phyloP scores from a whole-genome alignment of 2,797 vertebrate genomes.

The Rhinella marina region DNA sequence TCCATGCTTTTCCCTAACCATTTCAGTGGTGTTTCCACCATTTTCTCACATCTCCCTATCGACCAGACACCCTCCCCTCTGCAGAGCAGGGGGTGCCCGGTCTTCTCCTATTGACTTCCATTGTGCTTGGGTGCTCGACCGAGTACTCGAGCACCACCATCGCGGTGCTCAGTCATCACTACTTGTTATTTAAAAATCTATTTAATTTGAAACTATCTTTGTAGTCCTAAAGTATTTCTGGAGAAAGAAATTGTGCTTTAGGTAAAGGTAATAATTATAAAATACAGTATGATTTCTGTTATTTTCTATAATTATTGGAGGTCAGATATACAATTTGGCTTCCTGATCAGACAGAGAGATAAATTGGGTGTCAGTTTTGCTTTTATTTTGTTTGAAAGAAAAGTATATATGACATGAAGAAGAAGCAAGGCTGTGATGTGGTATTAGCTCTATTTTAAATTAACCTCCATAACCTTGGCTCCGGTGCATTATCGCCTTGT shows the following conservation, averaged over 20 bases:
- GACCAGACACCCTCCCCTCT: too few species aligned
- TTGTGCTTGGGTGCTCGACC: too few species aligned
- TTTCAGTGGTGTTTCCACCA: too few species aligned
- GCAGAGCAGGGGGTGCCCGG: too few species aligned
- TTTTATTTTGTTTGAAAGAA: neutral
- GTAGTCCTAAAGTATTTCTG: neutral
- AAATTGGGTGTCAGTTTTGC: constrained; percentile 20
- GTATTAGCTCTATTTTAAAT: constrained; percentile 28
- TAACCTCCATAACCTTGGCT: constrained; percentile 52
- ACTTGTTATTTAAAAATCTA: too few species aligned
- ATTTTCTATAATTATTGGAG: neutral
- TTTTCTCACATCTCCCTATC: too few species aligned
- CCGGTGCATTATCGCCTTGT: constrained; percentile 43
- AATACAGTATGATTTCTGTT: too few species aligned
- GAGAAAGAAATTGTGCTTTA: neutral
- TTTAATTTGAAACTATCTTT: too few species aligned
- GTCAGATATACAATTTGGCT: neutral
- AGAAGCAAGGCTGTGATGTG: constrained; percentile 30
- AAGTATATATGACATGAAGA: constrained; percentile 1
- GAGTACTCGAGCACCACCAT: too few species aligned
- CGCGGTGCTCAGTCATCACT: too few species aligned
- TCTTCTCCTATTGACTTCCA: too few species aligned
- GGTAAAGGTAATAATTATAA: neutral
- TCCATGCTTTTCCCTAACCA: too few species aligned
- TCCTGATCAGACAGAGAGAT: neutral